These are phyloP conservation scores for Lemur catta DNA, from an alignment of 2,797 vertebrate species.

Conservation along the genomic window DNA sequence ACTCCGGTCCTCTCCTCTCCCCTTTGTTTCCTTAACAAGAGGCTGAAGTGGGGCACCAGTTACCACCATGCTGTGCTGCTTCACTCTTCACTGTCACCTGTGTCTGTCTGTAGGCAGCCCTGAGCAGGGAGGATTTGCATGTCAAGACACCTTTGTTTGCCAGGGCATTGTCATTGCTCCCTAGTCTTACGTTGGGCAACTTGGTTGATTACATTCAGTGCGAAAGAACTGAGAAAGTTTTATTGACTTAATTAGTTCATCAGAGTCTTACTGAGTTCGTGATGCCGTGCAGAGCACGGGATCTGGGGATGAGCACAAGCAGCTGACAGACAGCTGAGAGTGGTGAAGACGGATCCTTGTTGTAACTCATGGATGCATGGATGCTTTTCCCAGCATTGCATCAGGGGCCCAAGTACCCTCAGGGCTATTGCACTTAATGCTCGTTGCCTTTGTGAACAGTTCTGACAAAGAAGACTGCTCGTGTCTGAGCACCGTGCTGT, in stretches of 20 bases:
- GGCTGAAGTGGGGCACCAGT: neutral
- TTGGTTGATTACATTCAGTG: neutral
- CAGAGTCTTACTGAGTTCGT: neutral
- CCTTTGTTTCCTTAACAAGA: neutral
- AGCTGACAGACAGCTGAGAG: neutral
- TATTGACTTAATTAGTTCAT: neutral
- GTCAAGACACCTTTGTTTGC: neutral
- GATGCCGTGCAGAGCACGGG: neutral
- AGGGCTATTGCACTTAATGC: neutral
- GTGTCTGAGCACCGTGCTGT: neutral
- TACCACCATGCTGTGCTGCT: neutral
- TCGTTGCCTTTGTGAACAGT: neutral
- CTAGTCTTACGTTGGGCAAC: neutral
- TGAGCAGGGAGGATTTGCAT: neutral
- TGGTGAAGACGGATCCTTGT: neutral
- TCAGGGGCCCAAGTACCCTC: neutral
- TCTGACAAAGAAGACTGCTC: neutral
- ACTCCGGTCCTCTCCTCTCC: neutral
- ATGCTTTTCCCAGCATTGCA: neutral
- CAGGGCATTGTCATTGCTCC: neutral
- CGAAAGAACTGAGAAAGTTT: constrained; percentile 12
- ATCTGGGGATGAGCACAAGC: neutral
- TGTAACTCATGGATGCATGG: neutral
- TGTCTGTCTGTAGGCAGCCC: neutral
- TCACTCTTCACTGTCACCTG: neutral